Evolutionary conservation across 30 jellyfish, hydroid and myxozoan species (phyloP), one percentile per base, ranked within the genome.

Genomic region (Hydractinia echinata): DNA sequence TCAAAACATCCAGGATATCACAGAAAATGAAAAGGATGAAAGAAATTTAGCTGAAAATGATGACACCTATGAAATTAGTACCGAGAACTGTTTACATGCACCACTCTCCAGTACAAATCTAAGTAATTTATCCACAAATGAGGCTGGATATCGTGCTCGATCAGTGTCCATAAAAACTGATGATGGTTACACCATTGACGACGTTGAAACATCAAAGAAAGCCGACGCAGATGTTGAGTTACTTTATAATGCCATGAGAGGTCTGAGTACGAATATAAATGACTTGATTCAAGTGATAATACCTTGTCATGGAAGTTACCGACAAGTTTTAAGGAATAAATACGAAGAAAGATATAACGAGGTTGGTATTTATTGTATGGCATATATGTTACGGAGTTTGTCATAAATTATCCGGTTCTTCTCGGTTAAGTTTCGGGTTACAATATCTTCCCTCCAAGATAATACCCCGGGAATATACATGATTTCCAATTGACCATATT

Each of bases 251-350:
- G 79, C 69, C 20, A 39, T 71, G 16, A 50, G 58, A 10, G 61
- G 74, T 10, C 18, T 62, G 13, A 56, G 69, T 9, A 16, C 50
- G 7, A 30, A 66, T 58, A 82, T 67, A 15, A 14, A 18, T 5
- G 88, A 76, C 14, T 53, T 81, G 18, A 62, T 81, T 6, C 66
- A 50, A 18, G 76, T 87, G n/a, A 51, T 87, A 16, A 87, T 82
- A 56, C 84, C 91, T n/a, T 66, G 77, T 13, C 72, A 71, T 2
- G 64, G 72, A 67, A 80, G 20, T 5, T 77, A 87, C 84, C 81
- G 95, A 48, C 88, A 80, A 61, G 13, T 55, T 7, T 20, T 87
- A n/a, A 66, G 84, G 48, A 68, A 66, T 6, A 76, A 79, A n/a
- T 87, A 9, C 58, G 58, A 87, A 73, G 90, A 73, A 54, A 81